A percentile compares a stretch with the other conserved stretches of the same genome.
Evolutionary conservation across 2,888 invertebrate species (phyloP).

Genomic region (Cordilura impudica): DNA sequence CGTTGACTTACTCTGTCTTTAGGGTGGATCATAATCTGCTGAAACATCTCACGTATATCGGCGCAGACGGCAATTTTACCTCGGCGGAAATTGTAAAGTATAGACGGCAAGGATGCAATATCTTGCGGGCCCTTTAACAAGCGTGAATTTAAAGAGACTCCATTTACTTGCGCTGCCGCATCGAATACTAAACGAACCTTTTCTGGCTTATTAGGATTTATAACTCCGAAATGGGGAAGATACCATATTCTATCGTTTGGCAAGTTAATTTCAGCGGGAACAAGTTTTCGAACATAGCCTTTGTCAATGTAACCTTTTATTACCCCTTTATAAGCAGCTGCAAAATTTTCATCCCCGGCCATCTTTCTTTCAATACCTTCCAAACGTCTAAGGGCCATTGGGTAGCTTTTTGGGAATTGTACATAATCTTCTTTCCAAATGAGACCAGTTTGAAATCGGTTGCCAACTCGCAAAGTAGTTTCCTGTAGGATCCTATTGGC

Average conservation of each 20-base stretch:
- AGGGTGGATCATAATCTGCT: constrained; percentile 56
- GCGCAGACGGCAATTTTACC: constrained; percentile 67
- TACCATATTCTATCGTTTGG: constrained; percentile 63
- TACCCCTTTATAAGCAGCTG: neutral
- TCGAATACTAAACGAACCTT: constrained; percentile 69
- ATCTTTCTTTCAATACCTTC: constrained; percentile 31
- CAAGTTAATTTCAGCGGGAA: constrained; percentile 33
- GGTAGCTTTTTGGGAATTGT: no score
- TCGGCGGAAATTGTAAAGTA: constrained; percentile 71
- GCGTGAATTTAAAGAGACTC: constrained; percentile 66
- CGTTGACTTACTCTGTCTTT: constrained; percentile 69
- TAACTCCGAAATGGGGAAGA: constrained; percentile 65
- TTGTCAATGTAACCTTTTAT: constrained; percentile 16
- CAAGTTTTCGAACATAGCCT: constrained; percentile 26
- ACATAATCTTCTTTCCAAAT: no score
- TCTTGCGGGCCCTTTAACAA: constrained; percentile 71
- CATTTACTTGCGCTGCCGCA: constrained; percentile 68
- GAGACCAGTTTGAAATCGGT: no score
- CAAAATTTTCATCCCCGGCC: constrained; percentile 12
- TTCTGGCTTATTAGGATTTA: constrained; percentile 67
- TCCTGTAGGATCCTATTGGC: constrained; percentile 2
- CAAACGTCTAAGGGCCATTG: no score
- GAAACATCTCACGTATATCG: constrained; percentile 45
- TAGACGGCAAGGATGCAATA: constrained; percentile 68
- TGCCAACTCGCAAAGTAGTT: no score